Conservation (phyloP, 2,888 invertebrate species). For the Drosophila pseudotakahashii region DNA sequence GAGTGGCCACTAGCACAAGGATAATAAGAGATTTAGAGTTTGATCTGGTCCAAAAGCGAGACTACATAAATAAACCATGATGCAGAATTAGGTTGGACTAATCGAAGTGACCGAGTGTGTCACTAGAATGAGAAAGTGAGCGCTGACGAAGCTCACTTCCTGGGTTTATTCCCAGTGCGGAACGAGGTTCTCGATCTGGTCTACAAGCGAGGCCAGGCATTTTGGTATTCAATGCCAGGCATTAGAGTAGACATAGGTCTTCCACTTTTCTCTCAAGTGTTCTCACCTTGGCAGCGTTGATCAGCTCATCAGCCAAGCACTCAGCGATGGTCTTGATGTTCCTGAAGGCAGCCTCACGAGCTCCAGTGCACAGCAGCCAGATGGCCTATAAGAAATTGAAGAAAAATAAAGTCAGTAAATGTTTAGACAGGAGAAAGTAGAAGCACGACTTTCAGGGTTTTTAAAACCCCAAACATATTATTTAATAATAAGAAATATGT, state of each 20-base stretch:
- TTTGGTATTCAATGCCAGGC: too few relatives aligned
- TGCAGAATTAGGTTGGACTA: conserved; percentile 60
- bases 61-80: conserved; percentile 70
- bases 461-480: not conserved
- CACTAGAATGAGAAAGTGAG: not conserved
- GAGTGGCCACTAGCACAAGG: conserved; percentile 10
- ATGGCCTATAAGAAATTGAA: conserved; percentile 88
- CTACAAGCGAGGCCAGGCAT: too few relatives aligned
- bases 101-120: conserved; percentile 1
- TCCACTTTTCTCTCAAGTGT: too few relatives aligned
- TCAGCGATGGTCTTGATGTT: conserved; percentile 99
- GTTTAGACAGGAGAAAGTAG: not conserved
- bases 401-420: not conserved
- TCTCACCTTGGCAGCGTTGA: conserved; percentile 97
- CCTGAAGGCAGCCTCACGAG: conserved; percentile 99
- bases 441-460: not conserved
- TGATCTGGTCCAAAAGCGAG: conserved; percentile 79
- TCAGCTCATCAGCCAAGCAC: conserved; percentile 99
- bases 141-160: not conserved
- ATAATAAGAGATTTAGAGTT: conserved; percentile 8
- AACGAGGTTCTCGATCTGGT: too few relatives aligned
- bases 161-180: not conserved
- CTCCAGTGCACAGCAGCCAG: conserved; percentile 99
- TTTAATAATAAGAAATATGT: conserved; percentile 56
- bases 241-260: too few relatives aligned